phyloP scores from a whole-genome alignment of 1,140 invertebrate genomes.

The Saccostrea echinata region DNA sequence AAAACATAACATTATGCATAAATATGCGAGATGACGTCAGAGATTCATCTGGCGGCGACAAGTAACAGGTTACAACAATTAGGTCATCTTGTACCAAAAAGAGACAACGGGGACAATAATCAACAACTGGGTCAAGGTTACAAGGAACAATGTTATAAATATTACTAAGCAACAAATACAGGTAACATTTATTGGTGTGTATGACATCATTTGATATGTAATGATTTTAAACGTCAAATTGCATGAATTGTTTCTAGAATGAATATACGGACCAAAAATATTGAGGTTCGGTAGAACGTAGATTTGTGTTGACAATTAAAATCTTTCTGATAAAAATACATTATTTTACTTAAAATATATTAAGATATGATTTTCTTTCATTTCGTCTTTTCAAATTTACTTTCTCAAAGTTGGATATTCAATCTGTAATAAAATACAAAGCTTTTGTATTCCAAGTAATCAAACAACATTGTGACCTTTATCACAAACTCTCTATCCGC shows the following conservation, averaged over 20 bases:
- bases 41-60: background rate
- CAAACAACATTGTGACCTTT: too few species aligned
- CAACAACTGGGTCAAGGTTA: constrained; percentile 22
- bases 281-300: background rate
- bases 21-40: background rate
- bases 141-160: background rate
- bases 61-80: constrained; percentile 16
- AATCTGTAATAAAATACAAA: too few species aligned
- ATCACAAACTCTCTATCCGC: too few species aligned
- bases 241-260: background rate
- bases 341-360: too few species aligned
- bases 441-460: too few species aligned
- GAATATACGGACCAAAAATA: background rate
- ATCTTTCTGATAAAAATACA: too few species aligned
- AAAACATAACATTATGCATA: constrained; percentile 54
- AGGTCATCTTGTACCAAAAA: constrained; percentile 18
- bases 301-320: too few species aligned
- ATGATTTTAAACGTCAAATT: constrained; percentile 7
- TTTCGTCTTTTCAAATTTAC: too few species aligned
- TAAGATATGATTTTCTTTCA: too few species aligned
- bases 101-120: background rate
- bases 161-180: background rate
- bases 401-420: too few species aligned
- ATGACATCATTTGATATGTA: constrained; percentile 44
- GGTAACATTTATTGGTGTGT: background rate